Evolutionary conservation across 2,113 vertebrate species (phyloP).

Genomic region (Girardinichthys multiradiatus): DNA sequence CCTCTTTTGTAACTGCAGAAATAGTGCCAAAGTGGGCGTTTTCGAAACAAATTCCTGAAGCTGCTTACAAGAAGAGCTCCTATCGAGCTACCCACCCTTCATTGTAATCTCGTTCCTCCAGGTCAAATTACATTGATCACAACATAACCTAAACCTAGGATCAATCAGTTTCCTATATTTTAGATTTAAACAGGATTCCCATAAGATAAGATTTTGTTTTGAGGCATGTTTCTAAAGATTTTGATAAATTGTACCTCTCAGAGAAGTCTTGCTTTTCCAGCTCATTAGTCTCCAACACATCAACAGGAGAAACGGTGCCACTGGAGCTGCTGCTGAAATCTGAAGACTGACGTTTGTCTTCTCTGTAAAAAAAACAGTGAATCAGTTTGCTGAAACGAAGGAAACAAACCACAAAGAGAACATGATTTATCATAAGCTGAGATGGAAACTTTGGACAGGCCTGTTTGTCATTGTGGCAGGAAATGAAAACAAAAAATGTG

Average conservation of each 20-base stretch:
- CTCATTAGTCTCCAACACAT: slow-evolving; percentile 7
- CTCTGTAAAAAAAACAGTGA: slow-evolving; percentile 34
- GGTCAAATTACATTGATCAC: not conserved
- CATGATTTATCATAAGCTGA: too few species aligned
- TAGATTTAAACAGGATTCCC: not conserved
- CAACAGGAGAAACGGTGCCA: slow-evolving; percentile 30
- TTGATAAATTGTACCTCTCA: slow-evolving; percentile 43
- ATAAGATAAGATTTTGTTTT: not conserved
- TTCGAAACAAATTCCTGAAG: not conserved
- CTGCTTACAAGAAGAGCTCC: not conserved
- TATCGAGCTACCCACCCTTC: too few species aligned
- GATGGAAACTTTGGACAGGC: not conserved
- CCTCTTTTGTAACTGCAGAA: not conserved
- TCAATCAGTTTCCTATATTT: not conserved
- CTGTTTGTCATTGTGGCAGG: not conserved
- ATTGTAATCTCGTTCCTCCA: not conserved
- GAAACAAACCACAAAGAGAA: not conserved
- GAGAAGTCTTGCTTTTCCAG: slow-evolving; percentile 18
- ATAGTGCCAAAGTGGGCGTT: not conserved
- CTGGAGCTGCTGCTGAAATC: slow-evolving; percentile 64
- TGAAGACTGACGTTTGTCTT: slow-evolving; percentile 7
- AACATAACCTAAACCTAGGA: not conserved
- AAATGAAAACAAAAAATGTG: not conserved
- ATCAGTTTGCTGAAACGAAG: not conserved
- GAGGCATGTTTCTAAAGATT: not conserved